Percentiles rank a stretch among this genome's conserved stretches.
Evolutionary conservation across 2,888 invertebrate genomes (phyloP).

Genomic region (Caenorhabditis plicata): DNA sequence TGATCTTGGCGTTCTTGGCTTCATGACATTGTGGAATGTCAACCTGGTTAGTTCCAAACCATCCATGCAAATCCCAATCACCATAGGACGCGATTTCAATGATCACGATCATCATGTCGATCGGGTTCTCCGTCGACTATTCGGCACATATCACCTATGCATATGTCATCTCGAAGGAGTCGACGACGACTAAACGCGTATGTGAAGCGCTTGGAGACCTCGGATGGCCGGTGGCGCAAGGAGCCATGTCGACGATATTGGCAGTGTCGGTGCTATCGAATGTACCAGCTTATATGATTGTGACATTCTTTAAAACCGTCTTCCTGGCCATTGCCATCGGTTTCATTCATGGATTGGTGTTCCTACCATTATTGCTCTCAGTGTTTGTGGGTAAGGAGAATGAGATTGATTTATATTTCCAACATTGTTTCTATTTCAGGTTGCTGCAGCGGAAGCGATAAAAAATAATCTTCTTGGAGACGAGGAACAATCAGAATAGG

Average conservation of each 20-base stretch:
- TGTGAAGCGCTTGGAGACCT: conserved; percentile 83
- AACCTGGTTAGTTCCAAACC: conserved; percentile 38
- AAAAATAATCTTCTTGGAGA: conserved; percentile 1
- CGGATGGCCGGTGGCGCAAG: conserved; percentile 86
- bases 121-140: conserved; percentile 91
- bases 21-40: conserved; percentile 92
- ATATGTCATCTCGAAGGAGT: conserved; percentile 53
- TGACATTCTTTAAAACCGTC: conserved; percentile 83
- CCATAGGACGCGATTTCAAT: conserved; percentile 73
- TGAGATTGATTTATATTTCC: no score
- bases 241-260: conserved; percentile 84
- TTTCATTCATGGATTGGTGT: conserved; percentile 82
- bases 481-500: conserved; percentile 3
- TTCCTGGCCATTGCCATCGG: conserved; percentile 55
- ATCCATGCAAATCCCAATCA: no score
- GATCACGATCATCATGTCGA: conserved; percentile 82
- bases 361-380: conserved; percentile 74
- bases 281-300: conserved; percentile 88
- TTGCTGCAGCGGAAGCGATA: neutral
- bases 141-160: conserved; percentile 73
- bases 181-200: conserved; percentile 68
- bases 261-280: conserved; percentile 82
- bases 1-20: conserved; percentile 87
- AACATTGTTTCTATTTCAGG: conserved; percentile 4
- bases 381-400: conserved; percentile 52